These are phyloP conservation scores for Procambarus clarkii DNA, from an alignment of 1,140 invertebrate genomes.

Conservation along the genomic window DNA sequence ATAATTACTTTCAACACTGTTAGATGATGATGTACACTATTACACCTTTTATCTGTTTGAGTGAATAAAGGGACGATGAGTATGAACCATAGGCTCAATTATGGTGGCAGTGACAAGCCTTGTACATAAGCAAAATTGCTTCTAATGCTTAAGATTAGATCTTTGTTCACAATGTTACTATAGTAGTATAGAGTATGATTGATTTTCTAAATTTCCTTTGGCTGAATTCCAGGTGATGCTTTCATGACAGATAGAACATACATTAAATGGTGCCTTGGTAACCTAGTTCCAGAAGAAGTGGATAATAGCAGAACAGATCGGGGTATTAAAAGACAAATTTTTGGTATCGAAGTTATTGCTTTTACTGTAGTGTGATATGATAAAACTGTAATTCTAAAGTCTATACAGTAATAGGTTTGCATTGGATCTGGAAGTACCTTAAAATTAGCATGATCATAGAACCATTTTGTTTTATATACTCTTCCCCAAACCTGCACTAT, in stretches of 20 bases:
- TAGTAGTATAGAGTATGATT: background rate
- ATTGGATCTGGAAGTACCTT: background rate
- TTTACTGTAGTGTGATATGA: background rate
- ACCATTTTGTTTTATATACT: background rate
- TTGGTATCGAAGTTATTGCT: background rate
- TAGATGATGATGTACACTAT: no score
- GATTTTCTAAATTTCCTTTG: slow-evolving; percentile 7
- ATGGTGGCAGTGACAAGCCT: no score
- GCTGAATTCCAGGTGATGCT: slow-evolving; percentile 57
- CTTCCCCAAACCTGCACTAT: background rate
- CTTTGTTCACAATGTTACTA: background rate
- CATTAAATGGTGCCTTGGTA: slow-evolving; percentile 92
- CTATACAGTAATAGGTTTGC: background rate
- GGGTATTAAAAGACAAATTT: slow-evolving; percentile 30
- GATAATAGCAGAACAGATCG: slow-evolving; percentile 40
- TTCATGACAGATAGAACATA: slow-evolving; percentile 89
- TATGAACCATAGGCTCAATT: no score
- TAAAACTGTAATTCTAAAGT: background rate
- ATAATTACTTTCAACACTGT: no score
- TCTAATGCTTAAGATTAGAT: no score
- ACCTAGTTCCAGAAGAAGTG: slow-evolving; percentile 88
- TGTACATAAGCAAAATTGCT: no score
- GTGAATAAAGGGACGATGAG: no score
- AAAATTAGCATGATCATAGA: background rate
- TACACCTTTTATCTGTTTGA: no score